phyloP scores from a whole-genome alignment of 2,888 invertebrate species.

The Agriopis leucophaearia region DNA sequence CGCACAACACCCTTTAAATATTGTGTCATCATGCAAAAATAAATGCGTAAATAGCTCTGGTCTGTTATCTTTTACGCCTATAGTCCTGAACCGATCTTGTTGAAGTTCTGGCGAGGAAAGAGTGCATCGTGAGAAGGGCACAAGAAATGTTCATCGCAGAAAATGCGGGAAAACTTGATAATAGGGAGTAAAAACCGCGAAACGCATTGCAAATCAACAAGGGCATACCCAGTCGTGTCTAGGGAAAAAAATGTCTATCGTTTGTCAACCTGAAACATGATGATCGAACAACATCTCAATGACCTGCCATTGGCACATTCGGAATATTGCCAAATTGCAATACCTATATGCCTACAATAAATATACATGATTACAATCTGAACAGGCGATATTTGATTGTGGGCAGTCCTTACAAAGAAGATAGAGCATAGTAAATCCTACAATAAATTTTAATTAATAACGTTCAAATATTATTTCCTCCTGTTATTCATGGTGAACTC shows the following conservation, averaged over 20 bases:
- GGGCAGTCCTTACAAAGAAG: not conserved
- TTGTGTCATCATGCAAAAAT: no score
- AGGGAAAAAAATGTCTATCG: not conserved
- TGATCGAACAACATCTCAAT: not conserved
- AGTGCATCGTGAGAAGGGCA: no score
- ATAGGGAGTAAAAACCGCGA: not conserved
- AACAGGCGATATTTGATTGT: not conserved
- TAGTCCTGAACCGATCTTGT: no score
- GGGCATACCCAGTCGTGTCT: not conserved
- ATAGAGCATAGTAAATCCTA: not conserved
- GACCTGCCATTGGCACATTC: constrained; percentile 19
- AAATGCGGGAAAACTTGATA: not conserved
- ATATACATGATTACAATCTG: not conserved
- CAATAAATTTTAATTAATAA: not conserved
- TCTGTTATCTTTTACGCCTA: not conserved
- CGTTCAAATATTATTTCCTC: no score
- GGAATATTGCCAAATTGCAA: constrained; percentile 19
- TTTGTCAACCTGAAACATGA: constrained; percentile 7
- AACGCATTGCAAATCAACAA: not conserved
- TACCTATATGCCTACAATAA: not conserved
- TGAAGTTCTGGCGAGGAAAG: no score
- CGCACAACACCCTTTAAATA: no score
- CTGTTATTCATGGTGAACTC: no score
- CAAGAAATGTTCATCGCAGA: not conserved
- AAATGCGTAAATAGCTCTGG: no score